Percentiles rank a stretch among this genome's conserved stretches.
phyloP scores from a whole-genome alignment of 2,888 invertebrate species.

The Eilema caniola region DNA sequence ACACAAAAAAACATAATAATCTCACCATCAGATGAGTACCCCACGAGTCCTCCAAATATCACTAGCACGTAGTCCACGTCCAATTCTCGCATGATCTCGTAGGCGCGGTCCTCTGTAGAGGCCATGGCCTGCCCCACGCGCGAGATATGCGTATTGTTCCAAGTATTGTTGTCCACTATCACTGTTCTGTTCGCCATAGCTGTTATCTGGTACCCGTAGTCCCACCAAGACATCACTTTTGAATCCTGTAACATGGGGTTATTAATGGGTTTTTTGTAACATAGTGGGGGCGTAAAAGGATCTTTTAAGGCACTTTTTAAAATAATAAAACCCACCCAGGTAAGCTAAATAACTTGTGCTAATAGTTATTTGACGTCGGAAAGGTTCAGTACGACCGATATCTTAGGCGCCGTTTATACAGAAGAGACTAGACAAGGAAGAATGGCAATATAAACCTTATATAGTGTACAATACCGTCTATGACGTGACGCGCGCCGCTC shows the following conservation, averaged over 20 bases:
- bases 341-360: too few relatives aligned
- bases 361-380: too few relatives aligned
- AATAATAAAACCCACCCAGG: too few relatives aligned
- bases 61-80: conserved; percentile 99
- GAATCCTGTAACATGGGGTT: conserved; percentile 90
- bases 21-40: conserved; percentile 98
- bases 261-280: too few relatives aligned
- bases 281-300: too few relatives aligned
- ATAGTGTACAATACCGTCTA: too few relatives aligned
- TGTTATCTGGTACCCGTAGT: conserved; percentile 99
- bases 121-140: conserved; percentile 99
- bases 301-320: too few relatives aligned
- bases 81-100: conserved; percentile 98
- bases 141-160: conserved; percentile 99
- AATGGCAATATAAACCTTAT: too few relatives aligned
- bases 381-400: too few relatives aligned
- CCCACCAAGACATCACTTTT: conserved; percentile 99
- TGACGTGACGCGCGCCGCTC: too few relatives aligned
- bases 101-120: conserved; percentile 97
- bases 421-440: too few relatives aligned
- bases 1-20: not conserved
- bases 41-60: conserved; percentile 99
- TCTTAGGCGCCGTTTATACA: too few relatives aligned
- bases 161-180: conserved; percentile 99
- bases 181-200: conserved; percentile 99